Evolutionary conservation across 1,140 invertebrate species (phyloP).

Genomic region (Danaus melanippus): DNA sequence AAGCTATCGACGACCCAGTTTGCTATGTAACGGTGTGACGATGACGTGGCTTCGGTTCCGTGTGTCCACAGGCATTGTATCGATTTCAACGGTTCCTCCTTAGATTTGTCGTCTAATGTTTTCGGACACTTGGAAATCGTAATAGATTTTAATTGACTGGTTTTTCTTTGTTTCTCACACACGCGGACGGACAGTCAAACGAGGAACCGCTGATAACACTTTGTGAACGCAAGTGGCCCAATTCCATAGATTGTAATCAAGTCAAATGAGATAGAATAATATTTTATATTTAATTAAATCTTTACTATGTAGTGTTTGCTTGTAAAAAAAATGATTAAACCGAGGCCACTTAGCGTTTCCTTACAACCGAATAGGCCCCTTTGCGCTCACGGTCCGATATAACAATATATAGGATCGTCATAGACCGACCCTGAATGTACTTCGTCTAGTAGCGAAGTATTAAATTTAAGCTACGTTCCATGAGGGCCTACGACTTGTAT

Average conservation of each 20-base stretch:
- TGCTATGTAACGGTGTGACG: constrained; percentile 1
- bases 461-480: too few species aligned
- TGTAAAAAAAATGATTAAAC: constrained; percentile 5
- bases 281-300: constrained; percentile 12
- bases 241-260: constrained; percentile 24
- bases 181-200: constrained; percentile 25
- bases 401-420: constrained; percentile 11
- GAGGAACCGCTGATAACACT: constrained; percentile 28
- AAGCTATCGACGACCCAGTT: background rate
- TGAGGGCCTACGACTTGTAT: too few species aligned
- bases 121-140: constrained; percentile 15
- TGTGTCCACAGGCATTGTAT: constrained; percentile 20
- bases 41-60: constrained; percentile 27
- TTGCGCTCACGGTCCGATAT: constrained; percentile 24
- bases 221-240: constrained; percentile 37
- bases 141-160: background rate
- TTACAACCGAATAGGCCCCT: constrained; percentile 22
- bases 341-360: constrained; percentile 24
- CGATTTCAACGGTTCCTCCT: background rate
- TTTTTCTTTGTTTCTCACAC: background rate
- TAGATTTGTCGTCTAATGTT: constrained; percentile 28
- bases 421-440: constrained; percentile 22
- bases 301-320: constrained; percentile 13
- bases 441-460: constrained; percentile 27
- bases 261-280: too few species aligned